These are phyloP conservation scores for Scopus umbretta DNA, from an alignment of 2,113 vertebrate genomes.

Conservation along the genomic window DNA sequence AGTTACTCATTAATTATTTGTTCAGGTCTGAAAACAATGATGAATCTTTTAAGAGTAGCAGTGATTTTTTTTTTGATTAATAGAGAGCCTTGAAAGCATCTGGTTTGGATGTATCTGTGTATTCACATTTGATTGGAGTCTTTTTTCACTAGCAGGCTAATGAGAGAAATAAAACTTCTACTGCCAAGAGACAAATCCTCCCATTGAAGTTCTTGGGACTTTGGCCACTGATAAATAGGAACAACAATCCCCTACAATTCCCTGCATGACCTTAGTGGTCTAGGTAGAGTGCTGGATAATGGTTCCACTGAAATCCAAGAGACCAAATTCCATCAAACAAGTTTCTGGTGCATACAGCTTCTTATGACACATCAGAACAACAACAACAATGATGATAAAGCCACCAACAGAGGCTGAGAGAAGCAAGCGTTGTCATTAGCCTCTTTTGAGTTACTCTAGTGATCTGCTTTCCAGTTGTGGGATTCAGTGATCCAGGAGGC, in stretches of 20 bases:
- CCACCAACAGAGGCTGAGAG: neutral
- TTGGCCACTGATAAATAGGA: neutral
- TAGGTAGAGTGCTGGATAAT: neutral
- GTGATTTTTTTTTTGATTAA: neutral
- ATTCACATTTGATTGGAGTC: neutral
- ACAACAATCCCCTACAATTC: neutral
- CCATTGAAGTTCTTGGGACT: neutral
- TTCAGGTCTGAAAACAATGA: conserved; percentile 42
- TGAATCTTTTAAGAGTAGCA: conserved; percentile 21
- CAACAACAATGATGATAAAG: neutral
- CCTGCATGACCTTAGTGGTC: neutral
- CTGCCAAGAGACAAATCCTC: neutral
- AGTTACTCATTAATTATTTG: conserved; percentile 44
- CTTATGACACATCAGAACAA: neutral
- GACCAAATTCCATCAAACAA: neutral
- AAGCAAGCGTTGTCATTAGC: neutral
- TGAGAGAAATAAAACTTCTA: neutral
- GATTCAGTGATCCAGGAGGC: neutral
- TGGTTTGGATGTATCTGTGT: neutral
- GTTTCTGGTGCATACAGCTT: neutral
- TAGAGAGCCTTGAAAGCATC: neutral
- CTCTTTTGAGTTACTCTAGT: neutral
- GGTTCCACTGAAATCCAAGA: neutral
- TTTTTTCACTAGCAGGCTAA: neutral
- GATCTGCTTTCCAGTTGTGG: neutral